Evolutionary conservation across 2,797 vertebrate species (phyloP).

Genomic region (Luscinia megarhynchos): DNA sequence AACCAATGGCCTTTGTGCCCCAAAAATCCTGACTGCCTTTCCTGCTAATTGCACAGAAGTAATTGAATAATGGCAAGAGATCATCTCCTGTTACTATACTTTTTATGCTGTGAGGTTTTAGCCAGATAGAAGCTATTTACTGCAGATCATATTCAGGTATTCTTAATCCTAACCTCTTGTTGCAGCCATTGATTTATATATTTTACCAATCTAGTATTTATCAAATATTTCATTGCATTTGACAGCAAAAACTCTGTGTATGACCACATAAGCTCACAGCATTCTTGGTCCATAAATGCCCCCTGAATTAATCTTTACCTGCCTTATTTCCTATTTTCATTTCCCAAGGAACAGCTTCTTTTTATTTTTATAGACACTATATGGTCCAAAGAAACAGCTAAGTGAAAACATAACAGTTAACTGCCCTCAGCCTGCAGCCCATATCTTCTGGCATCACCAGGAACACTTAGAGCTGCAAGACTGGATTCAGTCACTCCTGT

Average conservation of each 20-base stretch:
- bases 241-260: not conserved
- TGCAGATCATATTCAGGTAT: not conserved
- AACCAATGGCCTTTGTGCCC: not conserved
- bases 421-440: constrained; percentile 1
- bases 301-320: not conserved
- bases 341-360: not conserved
- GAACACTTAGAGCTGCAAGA: constrained; percentile 8
- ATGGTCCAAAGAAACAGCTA: constrained; percentile 5
- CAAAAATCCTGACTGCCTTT: not conserved
- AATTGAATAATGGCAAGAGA: not conserved
- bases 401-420: constrained; percentile 34
- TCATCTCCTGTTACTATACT: not conserved
- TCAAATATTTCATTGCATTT: not conserved
- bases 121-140: not conserved
- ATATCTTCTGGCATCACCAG: not conserved
- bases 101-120: not conserved
- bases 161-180: not conserved
- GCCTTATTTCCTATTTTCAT: not conserved
- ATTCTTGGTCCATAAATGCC: not conserved
- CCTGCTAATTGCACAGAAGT: not conserved
- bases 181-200: not conserved
- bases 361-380: constrained; percentile 18
- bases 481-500: not conserved
- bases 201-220: constrained; percentile 2
- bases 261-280: not conserved